Evolutionary conservation across 2,888 invertebrate species (phyloP), one percentile per base, ranked within the genome.

Genomic region (Ptychoptera albimana): DNA sequence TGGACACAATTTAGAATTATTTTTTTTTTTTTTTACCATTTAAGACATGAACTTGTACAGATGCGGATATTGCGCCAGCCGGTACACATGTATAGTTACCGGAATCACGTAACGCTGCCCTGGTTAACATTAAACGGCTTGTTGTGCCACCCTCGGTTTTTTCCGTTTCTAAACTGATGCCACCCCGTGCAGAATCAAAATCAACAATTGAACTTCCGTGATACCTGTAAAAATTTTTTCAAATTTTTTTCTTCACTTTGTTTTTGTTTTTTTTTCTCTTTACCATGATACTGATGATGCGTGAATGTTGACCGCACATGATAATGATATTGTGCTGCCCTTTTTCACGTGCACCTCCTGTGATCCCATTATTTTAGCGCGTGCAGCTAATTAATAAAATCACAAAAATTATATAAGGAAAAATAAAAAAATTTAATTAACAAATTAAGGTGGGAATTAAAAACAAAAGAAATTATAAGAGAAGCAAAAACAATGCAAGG

Each of bases 61-160:
- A 82, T 39, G 82, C 83, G 1, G 86, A 82, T 57, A 84, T 80
- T 42, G 85, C 84, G 56, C 83, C 82, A 60, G 80, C 78, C 48
- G 89, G 89, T 55, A 84, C 81, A 64, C 89, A 89, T 36, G 88
- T 88, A 64, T 89, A 91, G 69, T 88, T 88, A 55, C 89, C 88
- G 42, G 85, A 86, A 70, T 88, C 87, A 10, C 79, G 74, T 51
- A 86, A 73, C 39, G 83, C 77, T 34, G 89, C 89, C 57, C 87
- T 83, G 30, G 87, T 87, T 53, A 91, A 79, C 66, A 88, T 75
- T 51, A 91, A 72, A 57, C 70, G 79, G 69, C 87, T 88, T 50
- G 88, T 87, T 45, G 88, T 88, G 38, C 87, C 87, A 3, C 81
- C 75, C 53, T 78, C 77, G 16, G 86, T 86, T 68, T 87, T 87